Evolutionary conservation across 2,888 invertebrate genomes (phyloP).

Genomic region (Spodoptera exigua): DNA sequence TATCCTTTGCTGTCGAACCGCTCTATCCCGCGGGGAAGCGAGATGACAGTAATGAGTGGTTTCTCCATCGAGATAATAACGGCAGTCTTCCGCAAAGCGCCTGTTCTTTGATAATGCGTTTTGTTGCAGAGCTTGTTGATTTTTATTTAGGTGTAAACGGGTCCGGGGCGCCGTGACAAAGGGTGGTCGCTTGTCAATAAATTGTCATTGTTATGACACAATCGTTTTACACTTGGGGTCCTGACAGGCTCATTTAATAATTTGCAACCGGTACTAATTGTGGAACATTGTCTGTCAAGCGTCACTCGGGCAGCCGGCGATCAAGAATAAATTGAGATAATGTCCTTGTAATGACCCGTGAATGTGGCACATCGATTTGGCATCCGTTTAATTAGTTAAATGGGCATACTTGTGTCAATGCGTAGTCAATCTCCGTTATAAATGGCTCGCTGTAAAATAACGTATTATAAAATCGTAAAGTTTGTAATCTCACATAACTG

Average conservation of each 20-base stretch:
- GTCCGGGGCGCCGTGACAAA: slow-evolving; percentile 66
- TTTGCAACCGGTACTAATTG: slow-evolving; percentile 65
- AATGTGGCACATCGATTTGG: slow-evolving; percentile 22
- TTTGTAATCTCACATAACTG: slow-evolving; percentile 25
- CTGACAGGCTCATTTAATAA: slow-evolving; percentile 58
- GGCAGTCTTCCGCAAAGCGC: slow-evolving; percentile 82
- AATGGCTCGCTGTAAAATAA: slow-evolving; percentile 7
- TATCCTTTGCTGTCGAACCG: slow-evolving; percentile 70
- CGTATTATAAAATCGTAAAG: slow-evolving; percentile 18
- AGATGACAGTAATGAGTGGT: slow-evolving; percentile 70
- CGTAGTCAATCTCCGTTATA: slow-evolving; percentile 9
- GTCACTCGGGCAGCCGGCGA: slow-evolving; percentile 38
- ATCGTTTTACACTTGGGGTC: slow-evolving; percentile 64
- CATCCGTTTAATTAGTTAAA: slow-evolving; percentile 30
- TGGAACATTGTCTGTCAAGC: slow-evolving; percentile 50
- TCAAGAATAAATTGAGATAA: slow-evolving; percentile 48
- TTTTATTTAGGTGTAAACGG: slow-evolving; percentile 73
- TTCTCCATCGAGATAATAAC: slow-evolving; percentile 76
- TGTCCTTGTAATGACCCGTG: slow-evolving; percentile 27
- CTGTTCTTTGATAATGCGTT: slow-evolving; percentile 78
- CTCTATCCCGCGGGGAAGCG: slow-evolving; percentile 60
- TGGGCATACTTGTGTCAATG: neutral
- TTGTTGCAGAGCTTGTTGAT: slow-evolving; percentile 74
- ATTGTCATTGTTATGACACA: slow-evolving; percentile 80
- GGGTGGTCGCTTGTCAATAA: slow-evolving; percentile 75